These are phyloP conservation scores for Stegana nigrithorax DNA, from an alignment of 2,888 invertebrate species.

Conservation along the genomic window DNA sequence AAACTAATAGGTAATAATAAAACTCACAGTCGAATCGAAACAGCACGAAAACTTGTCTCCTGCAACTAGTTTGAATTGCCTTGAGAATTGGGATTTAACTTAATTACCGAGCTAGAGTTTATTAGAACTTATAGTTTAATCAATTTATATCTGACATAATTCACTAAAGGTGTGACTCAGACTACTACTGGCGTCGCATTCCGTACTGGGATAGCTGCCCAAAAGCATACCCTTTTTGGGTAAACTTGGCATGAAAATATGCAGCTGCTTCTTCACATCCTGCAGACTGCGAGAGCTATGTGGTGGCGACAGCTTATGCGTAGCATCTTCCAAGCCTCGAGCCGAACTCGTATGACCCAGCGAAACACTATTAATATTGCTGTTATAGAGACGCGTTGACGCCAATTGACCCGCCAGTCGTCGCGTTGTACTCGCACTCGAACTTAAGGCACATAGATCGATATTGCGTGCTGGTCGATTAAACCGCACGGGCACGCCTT, in stretches of 20 bases:
- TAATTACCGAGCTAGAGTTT: too few species aligned
- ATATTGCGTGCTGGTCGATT: slow-evolving; percentile 64
- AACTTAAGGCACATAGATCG: slow-evolving; percentile 58
- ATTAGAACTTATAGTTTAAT: not conserved
- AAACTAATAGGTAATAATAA: too few species aligned
- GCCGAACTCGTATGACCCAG: slow-evolving; percentile 31
- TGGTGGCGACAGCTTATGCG: slow-evolving; percentile 8
- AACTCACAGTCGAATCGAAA: too few species aligned
- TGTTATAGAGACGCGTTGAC: slow-evolving; percentile 57
- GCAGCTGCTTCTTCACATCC: slow-evolving; percentile 74
- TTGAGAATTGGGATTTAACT: not conserved
- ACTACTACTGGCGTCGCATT: slow-evolving; percentile 48
- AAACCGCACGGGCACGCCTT: slow-evolving; percentile 63
- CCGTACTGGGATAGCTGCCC: slow-evolving; percentile 28
- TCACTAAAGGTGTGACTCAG: slow-evolving; percentile 59
- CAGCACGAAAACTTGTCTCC: too few species aligned
- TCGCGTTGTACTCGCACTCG: slow-evolving; percentile 52
- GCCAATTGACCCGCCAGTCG: slow-evolving; percentile 56
- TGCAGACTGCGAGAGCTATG: slow-evolving; percentile 36
- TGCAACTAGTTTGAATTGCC: not conserved
- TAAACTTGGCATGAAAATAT: slow-evolving; percentile 80
- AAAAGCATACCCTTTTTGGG: slow-evolving; percentile 69
- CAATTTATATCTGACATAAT: slow-evolving; percentile 38
- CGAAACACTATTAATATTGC: slow-evolving; percentile 24
- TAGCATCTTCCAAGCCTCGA: slow-evolving; percentile 32